Evolutionary conservation across 2,797 vertebrate genomes (phyloP).

Genomic region (Anomalospiza imberbis): DNA sequence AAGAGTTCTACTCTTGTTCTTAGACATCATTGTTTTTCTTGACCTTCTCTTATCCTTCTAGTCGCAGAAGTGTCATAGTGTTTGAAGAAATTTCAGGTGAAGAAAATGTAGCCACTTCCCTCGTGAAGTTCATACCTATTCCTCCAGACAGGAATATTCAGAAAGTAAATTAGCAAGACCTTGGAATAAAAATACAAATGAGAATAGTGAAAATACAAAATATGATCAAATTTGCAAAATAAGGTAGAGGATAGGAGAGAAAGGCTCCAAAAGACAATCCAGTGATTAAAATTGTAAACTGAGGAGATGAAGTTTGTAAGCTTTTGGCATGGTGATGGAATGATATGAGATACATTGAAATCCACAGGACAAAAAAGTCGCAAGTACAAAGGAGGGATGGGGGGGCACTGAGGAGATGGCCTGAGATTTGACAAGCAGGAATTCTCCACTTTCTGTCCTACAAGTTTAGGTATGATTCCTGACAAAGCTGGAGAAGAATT

Average conservation of each 20-base stretch:
- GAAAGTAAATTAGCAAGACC: not conserved
- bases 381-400: not conserved
- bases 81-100: not conserved
- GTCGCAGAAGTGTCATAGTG: not conserved
- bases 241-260: accelerated
- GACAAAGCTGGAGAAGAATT: not conserved
- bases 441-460: not conserved
- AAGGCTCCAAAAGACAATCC: not conserved
- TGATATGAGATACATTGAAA: accelerated
- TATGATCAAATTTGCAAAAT: not conserved
- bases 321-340: not conserved
- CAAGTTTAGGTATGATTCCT: not conserved
- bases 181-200: not conserved
- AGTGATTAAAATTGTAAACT: not conserved
- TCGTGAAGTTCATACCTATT: not conserved
- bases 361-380: not conserved
- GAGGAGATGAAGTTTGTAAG: not conserved
- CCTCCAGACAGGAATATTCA: not conserved
- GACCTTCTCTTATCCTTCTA: not conserved
- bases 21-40: accelerated
- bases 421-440: not conserved
- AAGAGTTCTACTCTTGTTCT: not conserved
- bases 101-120: not conserved
- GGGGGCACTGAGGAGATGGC: not conserved
- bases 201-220: not conserved